Evolutionary conservation across 2,888 invertebrate genomes (phyloP), one percentile per base, ranked within the genome.

Genomic region (Argynnis bischoffii): DNA sequence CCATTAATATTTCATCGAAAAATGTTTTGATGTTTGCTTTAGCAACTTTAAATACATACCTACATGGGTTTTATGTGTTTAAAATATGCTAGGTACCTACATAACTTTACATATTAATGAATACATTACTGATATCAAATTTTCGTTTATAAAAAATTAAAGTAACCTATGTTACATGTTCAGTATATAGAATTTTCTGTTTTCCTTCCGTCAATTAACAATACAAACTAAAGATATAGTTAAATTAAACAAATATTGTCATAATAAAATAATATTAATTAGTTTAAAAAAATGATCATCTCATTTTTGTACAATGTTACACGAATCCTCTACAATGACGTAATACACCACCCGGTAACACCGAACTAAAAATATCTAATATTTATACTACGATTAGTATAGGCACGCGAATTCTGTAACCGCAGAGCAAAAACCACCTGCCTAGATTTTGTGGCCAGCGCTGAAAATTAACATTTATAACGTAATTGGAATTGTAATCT

Each of bases 351-450:
- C 48, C 31, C 48, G 55, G 66, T 55, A 66, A 66, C 66, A 41
- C 60, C 60, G 55, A n/a, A 35, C 54, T 66, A 60, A 66, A 66
- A 66, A 61, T 61, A 61, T 66, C 66, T 66, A 65, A 69, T 69
- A 66, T 69, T 74, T 73, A 60, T 59, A 48, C 63, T 66, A 48
- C 59, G 64, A 70, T 70, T 70, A 68, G 68, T 57, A 55, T 31
- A 65, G 64, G 55, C 63, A 55, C 48, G 67, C 61, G 60, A 67
- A 69, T 69, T 69, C 60, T 60, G 60, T 48, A 64, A 67, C 67
- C 67, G 53, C 64, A 67, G 18, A 61, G 64, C 67, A 48, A 64
- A 51, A 53, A 64, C 64, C 60, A 61, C 61, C 64, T 56, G 64
- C 61, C 56, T 67, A 61, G 64, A 70, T 67, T 69, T 60, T 66